Evolutionary conservation across 2,888 invertebrate genomes (phyloP).

Genomic region (Dasypogon diadema): DNA sequence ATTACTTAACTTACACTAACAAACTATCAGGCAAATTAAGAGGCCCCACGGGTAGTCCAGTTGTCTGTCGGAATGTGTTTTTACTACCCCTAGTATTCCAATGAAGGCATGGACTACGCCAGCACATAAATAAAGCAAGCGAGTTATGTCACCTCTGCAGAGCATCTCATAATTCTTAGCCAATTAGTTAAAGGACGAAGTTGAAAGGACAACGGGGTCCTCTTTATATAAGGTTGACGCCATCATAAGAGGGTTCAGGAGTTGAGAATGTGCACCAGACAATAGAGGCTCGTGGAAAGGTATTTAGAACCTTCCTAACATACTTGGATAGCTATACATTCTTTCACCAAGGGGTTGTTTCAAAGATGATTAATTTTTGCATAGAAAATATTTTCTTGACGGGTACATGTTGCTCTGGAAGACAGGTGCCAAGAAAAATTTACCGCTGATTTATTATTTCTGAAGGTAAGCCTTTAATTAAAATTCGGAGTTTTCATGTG

Average conservation of each 20-base stretch:
- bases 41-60: background rate
- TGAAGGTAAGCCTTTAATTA: constrained; percentile 32
- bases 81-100: background rate
- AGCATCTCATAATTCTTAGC: constrained; percentile 47
- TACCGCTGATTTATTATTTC: constrained; percentile 39
- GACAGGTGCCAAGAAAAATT: constrained; percentile 43
- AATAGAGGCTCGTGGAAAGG: constrained; percentile 23
- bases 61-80: background rate
- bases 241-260: background rate
- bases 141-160: constrained; percentile 43
- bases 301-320: constrained; percentile 23
- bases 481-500: too few species aligned
- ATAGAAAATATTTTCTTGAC: constrained; percentile 47
- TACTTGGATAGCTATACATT: background rate
- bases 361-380: constrained; percentile 48
- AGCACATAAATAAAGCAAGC: constrained; percentile 41
- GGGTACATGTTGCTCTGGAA: constrained; percentile 10
- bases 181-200: constrained; percentile 40
- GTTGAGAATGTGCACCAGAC: constrained; percentile 7
- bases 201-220: constrained; percentile 25
- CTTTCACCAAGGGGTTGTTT: constrained; percentile 16
- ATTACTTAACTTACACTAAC: constrained; percentile 1
- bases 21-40: constrained; percentile 39
- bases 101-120: background rate
- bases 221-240: constrained; percentile 25